A percentile compares a stretch with the other conserved stretches of the same genome.
Conservation (phyloP, 2,797 vertebrate species). For the Percopsis omiscomaycus region DNA sequence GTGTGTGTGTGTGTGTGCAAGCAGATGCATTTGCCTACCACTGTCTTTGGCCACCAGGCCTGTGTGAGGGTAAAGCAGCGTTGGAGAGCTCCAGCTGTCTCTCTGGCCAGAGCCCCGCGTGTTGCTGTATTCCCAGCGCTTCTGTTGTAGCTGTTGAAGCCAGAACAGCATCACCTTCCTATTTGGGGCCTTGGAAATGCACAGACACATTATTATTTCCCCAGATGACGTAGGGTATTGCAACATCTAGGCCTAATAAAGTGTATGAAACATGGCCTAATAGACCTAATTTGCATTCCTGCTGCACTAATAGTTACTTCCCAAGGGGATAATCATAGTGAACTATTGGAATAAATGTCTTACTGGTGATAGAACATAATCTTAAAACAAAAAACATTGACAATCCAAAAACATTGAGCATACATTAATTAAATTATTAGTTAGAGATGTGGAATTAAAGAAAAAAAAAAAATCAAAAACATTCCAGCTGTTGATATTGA, state of each 20-base stretch:
- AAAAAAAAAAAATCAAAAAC: not conserved
- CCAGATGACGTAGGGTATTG: not conserved
- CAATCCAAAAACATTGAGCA: too few species aligned
- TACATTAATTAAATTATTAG: too few species aligned
- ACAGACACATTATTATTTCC: constrained; percentile 4
- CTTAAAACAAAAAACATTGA: too few species aligned
- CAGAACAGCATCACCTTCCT: constrained; percentile 92
- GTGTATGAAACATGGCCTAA: not conserved
- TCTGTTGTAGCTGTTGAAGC: constrained; percentile 96
- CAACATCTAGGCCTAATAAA: too few species aligned
- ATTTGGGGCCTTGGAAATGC: constrained; percentile 81
- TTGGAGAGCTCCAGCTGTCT: constrained; percentile 82
- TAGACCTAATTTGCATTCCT: not conserved
- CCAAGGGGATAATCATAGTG: not conserved
- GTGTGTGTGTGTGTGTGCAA: constrained; percentile 5
- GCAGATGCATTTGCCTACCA: constrained; percentile 68
- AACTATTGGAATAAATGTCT: not conserved
- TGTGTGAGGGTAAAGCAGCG: constrained; percentile 72
- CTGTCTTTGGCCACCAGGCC: constrained; percentile 92
- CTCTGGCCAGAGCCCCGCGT: constrained; percentile 76
- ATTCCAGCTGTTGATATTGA: not conserved
- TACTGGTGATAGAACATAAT: not conserved
- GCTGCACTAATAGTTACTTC: not conserved
- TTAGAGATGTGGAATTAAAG: not conserved
- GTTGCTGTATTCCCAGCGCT: constrained; percentile 94